These are phyloP conservation scores for Poecilus cupreus DNA, from an alignment of 2,888 invertebrate genomes.

Conservation along the genomic window DNA sequence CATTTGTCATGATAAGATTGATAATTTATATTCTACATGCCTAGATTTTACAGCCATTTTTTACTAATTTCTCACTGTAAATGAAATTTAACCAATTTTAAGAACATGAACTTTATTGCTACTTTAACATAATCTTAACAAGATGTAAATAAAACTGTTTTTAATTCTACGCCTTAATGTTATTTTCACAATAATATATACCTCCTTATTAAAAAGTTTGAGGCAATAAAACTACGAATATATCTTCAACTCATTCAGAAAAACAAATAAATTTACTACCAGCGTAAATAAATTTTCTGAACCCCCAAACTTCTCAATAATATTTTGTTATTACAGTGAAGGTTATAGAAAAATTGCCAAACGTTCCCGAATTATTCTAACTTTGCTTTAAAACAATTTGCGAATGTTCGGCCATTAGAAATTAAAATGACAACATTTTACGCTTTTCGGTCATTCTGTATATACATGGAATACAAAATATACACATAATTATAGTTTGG, in stretches of 20 bases:
- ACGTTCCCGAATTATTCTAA: no score
- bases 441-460: background rate
- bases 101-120: constrained; percentile 11
- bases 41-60: constrained; percentile 3
- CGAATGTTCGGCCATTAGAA: no score
- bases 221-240: no score
- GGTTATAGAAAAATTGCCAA: no score
- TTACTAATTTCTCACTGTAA: background rate
- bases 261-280: constrained; percentile 29
- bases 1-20: background rate
- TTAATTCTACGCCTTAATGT: constrained; percentile 27
- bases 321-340: no score
- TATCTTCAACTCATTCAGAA: background rate
- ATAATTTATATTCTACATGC: background rate
- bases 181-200: background rate
- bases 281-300: constrained; percentile 6
- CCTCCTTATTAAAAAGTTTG: no score
- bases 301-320: no score
- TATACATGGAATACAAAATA: background rate
- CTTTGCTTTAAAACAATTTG: no score
- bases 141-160: background rate
- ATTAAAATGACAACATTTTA: no score
- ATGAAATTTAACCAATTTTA: background rate
- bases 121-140: constrained; percentile 8
- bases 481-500: background rate